phyloP scores from a whole-genome alignment of 2,888 invertebrate species.

The Ennomos fuscantarius region DNA sequence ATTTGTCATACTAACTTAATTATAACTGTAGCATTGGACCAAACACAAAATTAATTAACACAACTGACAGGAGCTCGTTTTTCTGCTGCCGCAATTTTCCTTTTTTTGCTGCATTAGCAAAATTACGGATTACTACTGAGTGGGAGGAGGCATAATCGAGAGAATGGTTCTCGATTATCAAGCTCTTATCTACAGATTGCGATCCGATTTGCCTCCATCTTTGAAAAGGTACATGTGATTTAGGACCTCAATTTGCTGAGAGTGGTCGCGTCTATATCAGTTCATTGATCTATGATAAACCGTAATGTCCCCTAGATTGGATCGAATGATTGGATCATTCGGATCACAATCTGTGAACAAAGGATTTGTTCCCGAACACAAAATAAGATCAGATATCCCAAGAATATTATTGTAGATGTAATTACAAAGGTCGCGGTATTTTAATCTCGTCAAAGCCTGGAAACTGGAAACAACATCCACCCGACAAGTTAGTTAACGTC shows the following conservation, averaged over 20 bases:
- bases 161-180: conserved; percentile 27
- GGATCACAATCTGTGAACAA: conserved; percentile 28
- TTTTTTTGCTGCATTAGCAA: conserved; percentile 39
- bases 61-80: conserved; percentile 26
- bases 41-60: conserved; percentile 30
- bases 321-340: conserved; percentile 17
- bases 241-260: conserved; percentile 30
- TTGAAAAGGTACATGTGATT: conserved; percentile 30
- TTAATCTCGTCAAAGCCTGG: conserved; percentile 58
- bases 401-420: conserved; percentile 39
- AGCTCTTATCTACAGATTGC: conserved; percentile 30
- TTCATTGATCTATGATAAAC: conserved; percentile 30
- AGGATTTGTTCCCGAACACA: conserved; percentile 26
- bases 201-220: conserved; percentile 23
- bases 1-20: conserved; percentile 32
- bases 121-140: conserved; percentile 36
- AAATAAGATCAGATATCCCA: conserved; percentile 14
- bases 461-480: conserved; percentile 61
- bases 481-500: conserved; percentile 65
- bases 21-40: conserved; percentile 31
- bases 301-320: conserved; percentile 21
- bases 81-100: conserved; percentile 15
- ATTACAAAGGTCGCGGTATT: conserved; percentile 60
- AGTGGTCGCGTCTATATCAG: conserved; percentile 25
- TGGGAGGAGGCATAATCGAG: conserved; percentile 26